Evolutionary conservation across 2,113 vertebrate genomes (phyloP).

Genomic region (Shinisaurus crocodilurus): DNA sequence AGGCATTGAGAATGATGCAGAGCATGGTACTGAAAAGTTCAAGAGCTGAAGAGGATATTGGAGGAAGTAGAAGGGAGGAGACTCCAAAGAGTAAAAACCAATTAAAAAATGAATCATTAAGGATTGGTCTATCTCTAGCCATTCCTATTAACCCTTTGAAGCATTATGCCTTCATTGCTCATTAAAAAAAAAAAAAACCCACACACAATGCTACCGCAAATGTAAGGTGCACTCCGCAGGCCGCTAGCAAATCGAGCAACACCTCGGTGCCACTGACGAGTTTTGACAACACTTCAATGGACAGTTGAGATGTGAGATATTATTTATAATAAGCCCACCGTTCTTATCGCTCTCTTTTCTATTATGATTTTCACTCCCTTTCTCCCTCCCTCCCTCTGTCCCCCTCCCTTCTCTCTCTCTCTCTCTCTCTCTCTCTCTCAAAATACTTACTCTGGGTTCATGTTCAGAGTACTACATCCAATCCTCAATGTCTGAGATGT

Average conservation of each 20-base stretch:
- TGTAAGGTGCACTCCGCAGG: conserved; percentile 51
- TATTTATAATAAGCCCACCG: conserved; percentile 39
- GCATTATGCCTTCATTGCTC: background rate
- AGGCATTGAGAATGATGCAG: background rate
- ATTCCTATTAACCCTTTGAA: background rate
- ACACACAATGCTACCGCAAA: conserved; percentile 54
- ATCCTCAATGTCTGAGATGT: conserved; percentile 85
- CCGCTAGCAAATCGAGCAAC: conserved; percentile 44
- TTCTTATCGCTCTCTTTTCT: conserved; percentile 8
- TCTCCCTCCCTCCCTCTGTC: no score
- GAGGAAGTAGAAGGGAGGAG: background rate
- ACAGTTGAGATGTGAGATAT: conserved; percentile 34
- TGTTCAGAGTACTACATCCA: conserved; percentile 83
- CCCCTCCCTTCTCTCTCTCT: background rate
- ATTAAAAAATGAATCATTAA: background rate
- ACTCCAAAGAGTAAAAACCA: background rate
- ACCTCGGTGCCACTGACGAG: conserved; percentile 41
- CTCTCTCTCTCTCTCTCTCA: conserved; percentile 69
- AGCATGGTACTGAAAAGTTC: background rate
- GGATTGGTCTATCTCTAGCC: background rate
- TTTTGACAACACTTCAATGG: conserved; percentile 25
- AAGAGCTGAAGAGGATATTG: background rate
- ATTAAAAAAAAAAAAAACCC: background rate
- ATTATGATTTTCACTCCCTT: conserved; percentile 51
- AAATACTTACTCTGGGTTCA: conserved; percentile 83